Evolutionary conservation across 1,140 invertebrate genomes (phyloP).

Genomic region (Bombus affinis): DNA sequence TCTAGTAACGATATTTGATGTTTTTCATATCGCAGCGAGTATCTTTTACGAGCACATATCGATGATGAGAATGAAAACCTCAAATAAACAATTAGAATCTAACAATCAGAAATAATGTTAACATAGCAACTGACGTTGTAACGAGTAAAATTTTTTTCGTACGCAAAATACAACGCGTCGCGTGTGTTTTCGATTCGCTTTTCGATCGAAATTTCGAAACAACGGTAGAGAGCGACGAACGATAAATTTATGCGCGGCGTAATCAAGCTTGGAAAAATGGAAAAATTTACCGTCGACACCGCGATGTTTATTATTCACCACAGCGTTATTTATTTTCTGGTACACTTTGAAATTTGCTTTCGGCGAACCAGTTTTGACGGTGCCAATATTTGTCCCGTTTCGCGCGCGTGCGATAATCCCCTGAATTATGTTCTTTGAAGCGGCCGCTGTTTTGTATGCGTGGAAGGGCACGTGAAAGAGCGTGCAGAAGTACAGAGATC

Average conservation of each 20-base stretch:
- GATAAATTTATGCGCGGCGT: constrained; percentile 58
- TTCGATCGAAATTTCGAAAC: not conserved
- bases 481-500: constrained; percentile 52
- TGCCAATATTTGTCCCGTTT: constrained; percentile 66
- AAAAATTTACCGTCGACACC: constrained; percentile 62
- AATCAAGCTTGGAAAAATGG: constrained; percentile 63
- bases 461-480: constrained; percentile 56
- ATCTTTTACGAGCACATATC: not conserved
- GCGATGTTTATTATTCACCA: constrained; percentile 67
- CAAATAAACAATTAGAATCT: not conserved
- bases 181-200: not conserved
- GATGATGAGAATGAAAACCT: no score
- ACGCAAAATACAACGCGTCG: not conserved
- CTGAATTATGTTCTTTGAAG: constrained; percentile 71
- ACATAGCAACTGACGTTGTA: no score
- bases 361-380: constrained; percentile 65
- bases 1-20: not conserved
- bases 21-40: not conserved
- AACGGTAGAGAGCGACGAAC: not conserved
- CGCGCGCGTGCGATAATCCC: constrained; percentile 63
- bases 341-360: constrained; percentile 68
- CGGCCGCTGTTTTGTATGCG: constrained; percentile 59
- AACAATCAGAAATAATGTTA: not conserved
- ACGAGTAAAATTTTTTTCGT: no score
- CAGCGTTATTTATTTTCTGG: constrained; percentile 67